These are phyloP conservation scores for Tanypteryx hageni DNA, from an alignment of 2,888 invertebrate species.

Conservation along the genomic window DNA sequence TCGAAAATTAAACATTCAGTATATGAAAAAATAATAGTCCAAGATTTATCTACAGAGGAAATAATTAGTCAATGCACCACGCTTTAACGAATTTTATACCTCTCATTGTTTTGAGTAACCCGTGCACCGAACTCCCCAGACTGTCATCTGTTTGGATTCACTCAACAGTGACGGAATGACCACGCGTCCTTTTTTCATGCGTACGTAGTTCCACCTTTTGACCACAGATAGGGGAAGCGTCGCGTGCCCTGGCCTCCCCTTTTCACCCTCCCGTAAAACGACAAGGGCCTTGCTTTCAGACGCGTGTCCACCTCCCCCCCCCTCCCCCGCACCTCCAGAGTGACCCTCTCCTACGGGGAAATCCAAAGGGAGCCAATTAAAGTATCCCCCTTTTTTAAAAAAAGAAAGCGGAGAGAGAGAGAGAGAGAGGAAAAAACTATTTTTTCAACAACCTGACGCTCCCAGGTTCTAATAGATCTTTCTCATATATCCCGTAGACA, in stretches of 20 bases:
- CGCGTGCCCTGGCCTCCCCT: neutral
- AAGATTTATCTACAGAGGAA: no score
- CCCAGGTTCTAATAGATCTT: neutral
- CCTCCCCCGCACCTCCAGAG: neutral
- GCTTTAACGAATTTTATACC: neutral
- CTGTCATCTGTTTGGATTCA: neutral
- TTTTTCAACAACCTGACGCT: neutral
- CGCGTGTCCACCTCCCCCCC: neutral
- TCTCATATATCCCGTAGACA: slow-evolving; percentile 13
- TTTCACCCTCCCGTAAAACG: neutral
- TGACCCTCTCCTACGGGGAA: neutral
- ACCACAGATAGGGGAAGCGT: neutral
- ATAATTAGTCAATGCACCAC: no score
- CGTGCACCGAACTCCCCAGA: neutral
- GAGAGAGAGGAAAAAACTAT: neutral
- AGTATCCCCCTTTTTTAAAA: neutral
- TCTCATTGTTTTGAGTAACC: slow-evolving; percentile 1
- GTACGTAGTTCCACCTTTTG: slow-evolving; percentile 14
- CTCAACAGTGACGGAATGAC: slow-evolving; percentile 12
- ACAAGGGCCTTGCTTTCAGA: neutral
- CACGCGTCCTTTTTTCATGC: neutral
- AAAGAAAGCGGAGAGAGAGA: neutral
- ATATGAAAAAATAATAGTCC: no score
- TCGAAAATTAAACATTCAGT: no score
- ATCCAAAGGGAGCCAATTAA: neutral